Conservation (phyloP, 2,888 invertebrate genomes). For the Acrobasis suavella region DNA sequence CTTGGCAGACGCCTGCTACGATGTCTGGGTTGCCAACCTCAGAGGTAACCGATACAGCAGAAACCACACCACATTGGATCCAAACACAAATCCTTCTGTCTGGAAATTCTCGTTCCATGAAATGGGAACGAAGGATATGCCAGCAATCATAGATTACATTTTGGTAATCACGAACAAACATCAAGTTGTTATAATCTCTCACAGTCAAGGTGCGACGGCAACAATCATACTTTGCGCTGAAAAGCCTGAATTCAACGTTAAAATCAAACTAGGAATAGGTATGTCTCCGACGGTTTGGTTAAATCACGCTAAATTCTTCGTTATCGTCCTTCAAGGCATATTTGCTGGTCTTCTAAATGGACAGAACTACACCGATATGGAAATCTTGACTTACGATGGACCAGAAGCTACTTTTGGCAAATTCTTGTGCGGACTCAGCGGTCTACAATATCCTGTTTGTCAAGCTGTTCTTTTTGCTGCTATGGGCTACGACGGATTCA, state of each 20-base stretch:
- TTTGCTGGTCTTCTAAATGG: background rate
- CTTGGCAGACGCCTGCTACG: slow-evolving; percentile 37
- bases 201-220: background rate
- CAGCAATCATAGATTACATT: slow-evolving; percentile 1
- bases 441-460: background rate
- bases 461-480: background rate
- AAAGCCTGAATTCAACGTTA: background rate
- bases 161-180: background rate
- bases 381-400: background rate
- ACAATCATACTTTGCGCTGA: background rate
- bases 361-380: background rate
- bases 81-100: background rate
- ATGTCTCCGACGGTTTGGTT: background rate
- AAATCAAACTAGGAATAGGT: background rate
- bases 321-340: background rate
- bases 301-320: background rate
- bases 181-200: background rate
- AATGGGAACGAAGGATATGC: slow-evolving; percentile 2
- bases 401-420: background rate
- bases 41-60: slow-evolving; percentile 27
- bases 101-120: slow-evolving; percentile 1
- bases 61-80: background rate
- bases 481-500: slow-evolving; percentile 5
- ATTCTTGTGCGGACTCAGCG: background rate
- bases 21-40: slow-evolving; percentile 37